A percentile compares a stretch with the other conserved stretches of the same genome.
Evolutionary conservation across 2,797 vertebrate genomes (phyloP).

Genomic region (Ara ararauna): DNA sequence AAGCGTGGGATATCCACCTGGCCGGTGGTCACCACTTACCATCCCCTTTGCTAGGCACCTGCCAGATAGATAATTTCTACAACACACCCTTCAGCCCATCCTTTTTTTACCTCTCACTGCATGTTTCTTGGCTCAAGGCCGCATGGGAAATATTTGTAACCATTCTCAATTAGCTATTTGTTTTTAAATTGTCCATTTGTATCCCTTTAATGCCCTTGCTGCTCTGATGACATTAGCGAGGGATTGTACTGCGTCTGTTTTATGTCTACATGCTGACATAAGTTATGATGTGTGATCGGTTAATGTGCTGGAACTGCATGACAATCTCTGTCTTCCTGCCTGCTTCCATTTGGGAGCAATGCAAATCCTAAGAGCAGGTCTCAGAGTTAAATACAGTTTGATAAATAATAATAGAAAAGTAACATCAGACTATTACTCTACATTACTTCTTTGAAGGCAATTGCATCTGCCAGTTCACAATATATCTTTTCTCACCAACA

Average conservation of each 20-base stretch:
- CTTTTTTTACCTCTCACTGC: background rate
- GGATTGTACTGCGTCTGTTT: conserved; percentile 34
- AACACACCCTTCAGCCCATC: background rate
- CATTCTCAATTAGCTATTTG: conserved; percentile 62
- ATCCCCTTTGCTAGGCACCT: background rate
- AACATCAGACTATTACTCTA: conserved; percentile 46
- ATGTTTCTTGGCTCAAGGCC: background rate
- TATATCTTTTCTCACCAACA: background rate
- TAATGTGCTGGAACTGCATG: conserved; percentile 58
- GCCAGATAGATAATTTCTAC: background rate
- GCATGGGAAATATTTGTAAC: conserved; percentile 23
- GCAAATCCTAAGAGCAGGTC: conserved; percentile 38
- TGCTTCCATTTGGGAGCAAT: conserved; percentile 49
- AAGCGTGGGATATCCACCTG: background rate
- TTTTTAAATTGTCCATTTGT: conserved; percentile 57
- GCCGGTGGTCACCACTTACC: background rate
- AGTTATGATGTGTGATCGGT: conserved; percentile 22
- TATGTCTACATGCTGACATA: conserved; percentile 15
- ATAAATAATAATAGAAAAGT: conserved; percentile 73
- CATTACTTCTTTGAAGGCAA: conserved; percentile 48
- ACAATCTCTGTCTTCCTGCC: conserved; percentile 28
- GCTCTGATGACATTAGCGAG: conserved; percentile 44
- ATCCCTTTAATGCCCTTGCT: conserved; percentile 57
- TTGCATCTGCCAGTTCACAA: background rate
- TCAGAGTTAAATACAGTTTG: conserved; percentile 69